Evolutionary conservation across 2,888 invertebrate species (phyloP), one percentile per base, ranked within the genome.

Genomic region (Stictocephala bisonia): DNA sequence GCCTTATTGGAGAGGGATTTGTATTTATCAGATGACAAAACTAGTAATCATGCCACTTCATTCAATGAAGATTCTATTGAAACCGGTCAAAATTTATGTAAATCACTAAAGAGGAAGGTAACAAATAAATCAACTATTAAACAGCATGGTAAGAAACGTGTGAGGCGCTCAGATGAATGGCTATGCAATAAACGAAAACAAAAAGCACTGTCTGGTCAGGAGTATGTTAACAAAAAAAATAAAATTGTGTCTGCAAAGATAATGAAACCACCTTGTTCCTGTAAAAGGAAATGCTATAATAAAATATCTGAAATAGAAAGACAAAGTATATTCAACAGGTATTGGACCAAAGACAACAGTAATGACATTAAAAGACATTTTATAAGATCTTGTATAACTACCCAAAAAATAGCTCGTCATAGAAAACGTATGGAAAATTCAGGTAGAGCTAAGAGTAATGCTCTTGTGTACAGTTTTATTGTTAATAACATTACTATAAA

Each of bases 231-330:
- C 15, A 71, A 41, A 58, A 35, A 40, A 22, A 44, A 41, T 27
- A 58, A 71, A 24, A 7, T 41, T 13, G 27, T 68, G 24, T 18
- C 68, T 24, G 56, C 56, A 22, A 71, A 27, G 44, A 41, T 15
- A 44, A 71, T 71, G 58, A 71, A 71, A 71, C 71, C 44, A 15
- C 48, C 71, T 26, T 71, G 71, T 51, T 41, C 56, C 22, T 58
- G 71, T 29, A 71, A 29, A 71, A 71, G 24, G 71, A 58, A 71
- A 22, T 71, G 71, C 22, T 31, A 26, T 20, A 27, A 44, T 58
- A 41, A 29, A 20, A 41, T 71, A n/a, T 40, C 71, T 44, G 58
- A 71, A 58, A 41, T 18, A 27, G 71, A 58, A 41, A 58, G 58
- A 41, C 15, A 71, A 40, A 18, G 9, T 6, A 71, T 71, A 40